Conservation (phyloP, 2,113 vertebrate genomes). For the Chlorodrepanis virens region DNA sequence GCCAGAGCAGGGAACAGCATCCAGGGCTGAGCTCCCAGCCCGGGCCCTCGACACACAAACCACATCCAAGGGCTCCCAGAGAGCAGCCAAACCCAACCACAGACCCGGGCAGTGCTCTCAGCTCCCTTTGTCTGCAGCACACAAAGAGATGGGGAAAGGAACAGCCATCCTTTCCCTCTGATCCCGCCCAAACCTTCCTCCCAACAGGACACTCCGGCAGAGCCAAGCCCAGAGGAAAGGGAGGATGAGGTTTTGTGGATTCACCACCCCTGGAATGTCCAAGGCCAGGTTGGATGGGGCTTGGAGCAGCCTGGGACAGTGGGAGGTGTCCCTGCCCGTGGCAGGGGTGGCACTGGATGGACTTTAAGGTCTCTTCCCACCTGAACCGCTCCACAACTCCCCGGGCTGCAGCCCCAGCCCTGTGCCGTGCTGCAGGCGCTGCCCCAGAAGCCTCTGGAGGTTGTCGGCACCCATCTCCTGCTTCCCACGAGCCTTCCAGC, state of each 20-base stretch:
- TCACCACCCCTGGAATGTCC: neutral
- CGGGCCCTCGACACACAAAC: neutral
- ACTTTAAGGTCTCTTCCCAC: neutral
- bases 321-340: neutral
- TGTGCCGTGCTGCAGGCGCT: fast-evolving
- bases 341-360: neutral
- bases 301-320: neutral
- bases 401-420: fast-evolving
- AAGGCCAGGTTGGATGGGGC: neutral
- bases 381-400: neutral
- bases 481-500: neutral
- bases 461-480: fast-evolving
- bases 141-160: neutral
- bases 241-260: neutral
- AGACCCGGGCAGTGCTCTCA: neutral
- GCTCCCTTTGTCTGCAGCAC: neutral
- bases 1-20: neutral
- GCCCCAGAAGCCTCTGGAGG: fast-evolving
- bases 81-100: neutral
- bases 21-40: slow-evolving; percentile 20
- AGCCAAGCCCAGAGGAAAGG: neutral
- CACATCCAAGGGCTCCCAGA: neutral
- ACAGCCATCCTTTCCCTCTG: neutral
- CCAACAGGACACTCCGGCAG: neutral
- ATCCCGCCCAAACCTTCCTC: neutral